A percentile compares a stretch with the other conserved stretches of the same genome.
These are phyloP conservation scores for Dicyrtoma fusca DNA, from an alignment of 2,888 invertebrate species.

Conservation along the genomic window DNA sequence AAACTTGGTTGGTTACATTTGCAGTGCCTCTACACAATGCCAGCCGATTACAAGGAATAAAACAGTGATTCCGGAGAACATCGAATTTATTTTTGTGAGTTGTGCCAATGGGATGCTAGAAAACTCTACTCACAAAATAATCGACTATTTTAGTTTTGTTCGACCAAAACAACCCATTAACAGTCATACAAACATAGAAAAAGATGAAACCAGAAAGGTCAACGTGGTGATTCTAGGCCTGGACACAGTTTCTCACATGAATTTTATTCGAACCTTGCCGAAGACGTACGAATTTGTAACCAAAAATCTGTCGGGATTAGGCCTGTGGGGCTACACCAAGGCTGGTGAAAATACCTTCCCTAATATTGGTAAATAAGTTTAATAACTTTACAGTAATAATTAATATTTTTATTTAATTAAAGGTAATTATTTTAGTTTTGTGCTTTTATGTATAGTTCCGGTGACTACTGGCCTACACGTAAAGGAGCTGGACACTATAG, in stretches of 20 bases:
- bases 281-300: constrained; percentile 69
- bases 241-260: constrained; percentile 82
- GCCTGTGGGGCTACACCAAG: constrained; percentile 86
- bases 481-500: constrained; percentile 69
- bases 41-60: neutral
- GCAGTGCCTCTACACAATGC: neutral
- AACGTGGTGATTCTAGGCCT: constrained; percentile 80
- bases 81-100: constrained; percentile 16
- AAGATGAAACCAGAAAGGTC: constrained; percentile 35
- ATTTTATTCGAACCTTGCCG: constrained; percentile 82
- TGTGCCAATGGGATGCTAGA: too few species aligned
- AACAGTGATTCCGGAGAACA: neutral
- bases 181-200: neutral
- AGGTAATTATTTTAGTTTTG: too few species aligned
- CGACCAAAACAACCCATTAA: too few species aligned
- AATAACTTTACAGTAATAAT: too few species aligned
- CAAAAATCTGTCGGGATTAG: constrained; percentile 67
- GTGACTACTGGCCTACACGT: constrained; percentile 74
- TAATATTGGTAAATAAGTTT: constrained; percentile 67
- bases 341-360: constrained; percentile 93
- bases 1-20: neutral
- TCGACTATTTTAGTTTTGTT: too few species aligned
- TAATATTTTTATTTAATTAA: too few species aligned
- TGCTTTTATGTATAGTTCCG: too few species aligned
- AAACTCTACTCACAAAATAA: too few species aligned